Base-by-base conservation (phyloP, 2,113 vertebrate genomes). In the Aegotheles bennettii region DNA sequence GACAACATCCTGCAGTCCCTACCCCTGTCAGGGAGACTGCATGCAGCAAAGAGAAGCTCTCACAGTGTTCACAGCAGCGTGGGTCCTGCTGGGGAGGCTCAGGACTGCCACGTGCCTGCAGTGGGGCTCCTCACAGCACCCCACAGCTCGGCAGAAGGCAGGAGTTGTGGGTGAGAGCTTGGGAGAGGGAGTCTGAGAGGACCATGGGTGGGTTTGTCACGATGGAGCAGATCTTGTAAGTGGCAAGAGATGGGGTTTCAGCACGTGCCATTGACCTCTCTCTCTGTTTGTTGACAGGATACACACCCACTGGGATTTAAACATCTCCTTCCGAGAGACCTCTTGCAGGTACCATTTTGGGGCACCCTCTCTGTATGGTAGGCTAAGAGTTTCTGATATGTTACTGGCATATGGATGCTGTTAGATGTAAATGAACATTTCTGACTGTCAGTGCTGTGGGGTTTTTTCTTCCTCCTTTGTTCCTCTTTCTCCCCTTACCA, bases 241-340 rank as follows among this genome's bases (percentile, higher is more conserved):
- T 17, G 80, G 57, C 40, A 17, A 45, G 63, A 54, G 70, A 16
- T 51, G 87, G 56, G 5, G 45, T 0, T 93, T 56, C 20, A 64
- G 59, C 20, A 7, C 9, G 28, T 93, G 79, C 43, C 67, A 90
- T 7, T 97, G 92, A 97, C 82, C 71, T 93, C 67, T 94, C 29
- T 56, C 63, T 93, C 61, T 95, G 81, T 89, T 96, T 84, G 83
- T 95, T 83, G 35, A 19, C 97, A 98, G 98, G 96, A 97, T 98
- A 87, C 98, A 98, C 94, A 98, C 98, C 63, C 98, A 98, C 91
- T 98, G 98, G 98, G 98, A 98, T 59, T 96, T 98, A 89, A 98
- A 98, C 97, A 98, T 98, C 97, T 98, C 98, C 95, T 98, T 98
- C 97, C 97, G 97, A 96, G 98, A 98, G 97, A 98, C 97, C 63